Percentiles rank a stretch among this genome's conserved stretches.
phyloP scores from a whole-genome alignment of 2,888 invertebrate genomes.

The Phoenoteleia sp. region DNA sequence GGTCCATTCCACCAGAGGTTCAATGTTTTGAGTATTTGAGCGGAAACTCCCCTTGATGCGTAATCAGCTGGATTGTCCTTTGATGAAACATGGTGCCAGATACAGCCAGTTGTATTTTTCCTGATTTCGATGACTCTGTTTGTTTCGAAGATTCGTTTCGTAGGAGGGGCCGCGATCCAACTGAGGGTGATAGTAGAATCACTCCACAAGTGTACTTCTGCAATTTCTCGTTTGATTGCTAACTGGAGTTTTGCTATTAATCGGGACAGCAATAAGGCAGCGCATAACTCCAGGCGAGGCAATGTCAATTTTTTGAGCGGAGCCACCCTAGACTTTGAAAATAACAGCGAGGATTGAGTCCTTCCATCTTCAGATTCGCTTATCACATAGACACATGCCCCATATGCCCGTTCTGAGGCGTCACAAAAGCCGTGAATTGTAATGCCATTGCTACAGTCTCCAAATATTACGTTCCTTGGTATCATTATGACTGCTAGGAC shows the following conservation, averaged over 20 bases:
- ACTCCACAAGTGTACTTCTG: constrained; percentile 40
- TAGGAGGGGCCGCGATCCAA: not conserved
- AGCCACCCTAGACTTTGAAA: constrained; percentile 67
- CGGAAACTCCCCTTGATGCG: too few species aligned
- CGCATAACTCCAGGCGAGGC: constrained; percentile 42
- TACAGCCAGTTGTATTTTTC: too few species aligned
- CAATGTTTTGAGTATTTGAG: too few species aligned
- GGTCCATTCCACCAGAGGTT: too few species aligned
- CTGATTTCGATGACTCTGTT: too few species aligned
- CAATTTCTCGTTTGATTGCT: not conserved
- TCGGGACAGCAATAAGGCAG: constrained; percentile 29
- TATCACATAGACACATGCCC: constrained; percentile 74
- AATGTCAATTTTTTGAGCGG: constrained; percentile 21
- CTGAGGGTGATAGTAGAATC: too few species aligned
- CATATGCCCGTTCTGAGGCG: constrained; percentile 74
- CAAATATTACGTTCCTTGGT: constrained; percentile 38
- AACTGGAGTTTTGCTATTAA: constrained; percentile 2
- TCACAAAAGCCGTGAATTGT: constrained; percentile 70
- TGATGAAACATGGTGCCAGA: too few species aligned
- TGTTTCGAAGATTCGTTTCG: too few species aligned
- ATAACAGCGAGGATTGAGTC: too few species aligned
- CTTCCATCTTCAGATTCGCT: constrained; percentile 3
- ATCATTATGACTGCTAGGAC: too few species aligned
- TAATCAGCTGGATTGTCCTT: too few species aligned
- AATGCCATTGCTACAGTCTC: too few species aligned